Evolutionary conservation across 2,888 invertebrate species (phyloP).

Genomic region (Halocaridina rubra): DNA sequence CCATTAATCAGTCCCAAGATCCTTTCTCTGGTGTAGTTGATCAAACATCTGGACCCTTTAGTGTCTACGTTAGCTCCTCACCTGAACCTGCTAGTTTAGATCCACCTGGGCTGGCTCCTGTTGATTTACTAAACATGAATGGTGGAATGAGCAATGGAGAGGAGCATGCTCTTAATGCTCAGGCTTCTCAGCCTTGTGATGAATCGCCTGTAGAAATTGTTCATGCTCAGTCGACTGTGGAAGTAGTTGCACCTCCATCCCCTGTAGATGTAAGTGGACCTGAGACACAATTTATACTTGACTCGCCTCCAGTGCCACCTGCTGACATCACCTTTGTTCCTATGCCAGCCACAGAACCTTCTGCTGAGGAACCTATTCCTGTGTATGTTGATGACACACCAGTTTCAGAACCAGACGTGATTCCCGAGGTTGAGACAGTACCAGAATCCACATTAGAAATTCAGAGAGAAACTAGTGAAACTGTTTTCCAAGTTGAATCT

Average conservation of each 20-base stretch:
- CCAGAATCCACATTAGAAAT: not conserved
- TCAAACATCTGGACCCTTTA: conserved; percentile 59
- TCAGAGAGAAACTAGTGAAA: not conserved
- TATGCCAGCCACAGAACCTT: conserved; percentile 28
- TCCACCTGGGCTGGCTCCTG: conserved; percentile 26
- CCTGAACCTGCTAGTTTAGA: conserved; percentile 62
- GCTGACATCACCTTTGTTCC: conserved; percentile 44
- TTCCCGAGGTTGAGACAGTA: not conserved
- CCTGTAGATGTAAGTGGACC: conserved; percentile 19
- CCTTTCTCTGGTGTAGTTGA: conserved; percentile 26
- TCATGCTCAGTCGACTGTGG: conserved; percentile 63
- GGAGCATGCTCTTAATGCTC: not conserved
- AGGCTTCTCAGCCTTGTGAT: not conserved
- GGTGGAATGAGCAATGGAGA: conserved; percentile 26
- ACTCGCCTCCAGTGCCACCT: not conserved
- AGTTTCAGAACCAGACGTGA: conserved; percentile 15
- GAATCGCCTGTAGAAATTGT: conserved; percentile 56
- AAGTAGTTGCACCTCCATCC: conserved; percentile 53
- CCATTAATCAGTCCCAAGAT: conserved; percentile 34
- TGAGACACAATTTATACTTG: conserved; percentile 11
- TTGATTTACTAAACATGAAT: conserved; percentile 10
- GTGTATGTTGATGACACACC: conserved; percentile 45
- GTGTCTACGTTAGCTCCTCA: conserved; percentile 63
- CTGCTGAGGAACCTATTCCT: conserved; percentile 36
- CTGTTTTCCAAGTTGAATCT: not conserved